phyloP scores from a whole-genome alignment of 2,113 vertebrate genomes.

The Daphoenositta chrysoptera region DNA sequence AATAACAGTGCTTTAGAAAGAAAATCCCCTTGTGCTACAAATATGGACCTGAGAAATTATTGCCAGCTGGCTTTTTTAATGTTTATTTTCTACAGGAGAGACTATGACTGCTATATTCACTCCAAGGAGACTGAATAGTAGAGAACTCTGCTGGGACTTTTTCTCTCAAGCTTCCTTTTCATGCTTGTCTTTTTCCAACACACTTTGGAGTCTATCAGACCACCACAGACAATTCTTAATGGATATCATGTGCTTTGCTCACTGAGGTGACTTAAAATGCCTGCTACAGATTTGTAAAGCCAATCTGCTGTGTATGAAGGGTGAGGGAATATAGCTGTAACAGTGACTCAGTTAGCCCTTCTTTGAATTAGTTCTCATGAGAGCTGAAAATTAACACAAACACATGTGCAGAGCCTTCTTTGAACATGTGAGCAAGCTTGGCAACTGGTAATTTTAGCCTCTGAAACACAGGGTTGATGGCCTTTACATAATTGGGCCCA shows the following conservation, averaged over 20 bases:
- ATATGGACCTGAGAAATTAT: not conserved
- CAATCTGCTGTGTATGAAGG: not conserved
- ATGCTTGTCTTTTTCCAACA: not conserved
- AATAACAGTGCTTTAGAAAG: not conserved
- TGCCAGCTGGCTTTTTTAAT: slow-evolving; percentile 25
- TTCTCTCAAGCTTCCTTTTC: not conserved
- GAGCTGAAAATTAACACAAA: slow-evolving; percentile 9
- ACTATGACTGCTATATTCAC: slow-evolving; percentile 7
- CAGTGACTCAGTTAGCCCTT: not conserved
- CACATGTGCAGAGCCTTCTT: not conserved
- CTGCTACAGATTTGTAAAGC: not conserved
- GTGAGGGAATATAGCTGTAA: not conserved
- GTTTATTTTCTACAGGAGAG: slow-evolving; percentile 12
- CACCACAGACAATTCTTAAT: not conserved
- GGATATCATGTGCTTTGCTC: not conserved
- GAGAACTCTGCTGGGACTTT: not conserved
- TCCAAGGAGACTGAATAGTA: not conserved
- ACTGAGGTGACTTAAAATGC: not conserved
- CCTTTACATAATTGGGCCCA: slow-evolving; percentile 48
- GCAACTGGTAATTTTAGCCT: not conserved
- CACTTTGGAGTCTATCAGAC: not conserved
- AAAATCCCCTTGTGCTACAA: slow-evolving; percentile 17
- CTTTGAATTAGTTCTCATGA: slow-evolving; percentile 9
- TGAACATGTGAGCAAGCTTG: not conserved
- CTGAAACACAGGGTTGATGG: slow-evolving; percentile 2